Conservation (phyloP, 2,113 vertebrate species). For the Campylomormyrus tamandua region DNA sequence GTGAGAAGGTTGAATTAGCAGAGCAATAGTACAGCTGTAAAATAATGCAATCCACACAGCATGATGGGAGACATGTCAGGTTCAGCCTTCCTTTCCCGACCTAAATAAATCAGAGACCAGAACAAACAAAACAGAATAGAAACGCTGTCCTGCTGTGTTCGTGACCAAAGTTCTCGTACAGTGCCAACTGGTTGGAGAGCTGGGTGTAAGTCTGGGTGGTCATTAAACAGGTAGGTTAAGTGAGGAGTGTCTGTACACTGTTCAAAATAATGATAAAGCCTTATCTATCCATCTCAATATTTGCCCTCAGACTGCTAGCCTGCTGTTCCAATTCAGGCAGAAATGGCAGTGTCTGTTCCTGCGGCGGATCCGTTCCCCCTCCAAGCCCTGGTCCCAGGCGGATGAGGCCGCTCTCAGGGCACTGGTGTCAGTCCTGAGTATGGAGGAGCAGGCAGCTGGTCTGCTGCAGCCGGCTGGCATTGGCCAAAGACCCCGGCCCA, state of each 20-base stretch:
- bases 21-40: too few species aligned
- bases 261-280: not conserved
- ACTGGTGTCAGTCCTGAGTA: constrained; percentile 70
- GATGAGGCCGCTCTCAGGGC: constrained; percentile 75
- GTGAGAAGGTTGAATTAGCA: too few species aligned
- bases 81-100: too few species aligned
- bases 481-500: constrained; percentile 79
- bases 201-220: too few species aligned
- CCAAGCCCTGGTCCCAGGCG: constrained; percentile 76
- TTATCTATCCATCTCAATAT: not conserved
- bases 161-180: too few species aligned
- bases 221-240: too few species aligned
- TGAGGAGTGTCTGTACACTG: not conserved
- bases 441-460: constrained; percentile 74
- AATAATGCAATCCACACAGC: too few species aligned
- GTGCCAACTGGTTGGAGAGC: too few species aligned
- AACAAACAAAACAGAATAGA: too few species aligned
- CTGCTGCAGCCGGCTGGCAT: constrained; percentile 88
- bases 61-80: too few species aligned
- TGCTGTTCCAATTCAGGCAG: constrained; percentile 76
- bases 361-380: constrained; percentile 72
- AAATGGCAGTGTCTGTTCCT: constrained; percentile 88
- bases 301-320: constrained; percentile 63
- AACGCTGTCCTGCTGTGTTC: too few species aligned
- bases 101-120: too few species aligned